Conservation (phyloP, 2,797 vertebrate species). For the Eurystomus glaucurus region DNA sequence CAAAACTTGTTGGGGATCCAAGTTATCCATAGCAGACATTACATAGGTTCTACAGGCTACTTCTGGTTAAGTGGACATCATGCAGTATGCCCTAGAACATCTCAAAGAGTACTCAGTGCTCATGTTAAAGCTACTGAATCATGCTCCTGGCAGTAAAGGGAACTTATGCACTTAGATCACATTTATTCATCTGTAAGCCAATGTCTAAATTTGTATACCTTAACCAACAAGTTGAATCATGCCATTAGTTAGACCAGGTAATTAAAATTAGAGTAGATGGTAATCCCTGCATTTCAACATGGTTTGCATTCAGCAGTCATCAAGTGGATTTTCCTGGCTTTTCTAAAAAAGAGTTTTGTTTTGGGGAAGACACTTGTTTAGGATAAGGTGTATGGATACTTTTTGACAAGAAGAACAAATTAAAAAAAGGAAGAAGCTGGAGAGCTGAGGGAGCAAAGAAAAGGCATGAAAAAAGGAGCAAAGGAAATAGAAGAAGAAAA, state of each 20-base stretch:
- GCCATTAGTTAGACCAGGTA: not conserved
- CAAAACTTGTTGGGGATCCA: fast-evolving
- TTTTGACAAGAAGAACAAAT: not conserved
- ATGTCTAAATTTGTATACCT: not conserved
- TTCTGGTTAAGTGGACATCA: not conserved
- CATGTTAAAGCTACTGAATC: not conserved
- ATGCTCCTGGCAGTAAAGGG: fast-evolving
- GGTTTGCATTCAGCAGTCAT: not conserved
- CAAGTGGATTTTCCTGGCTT: not conserved
- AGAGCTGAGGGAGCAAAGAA: not conserved
- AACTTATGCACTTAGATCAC: not conserved
- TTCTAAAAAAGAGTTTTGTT: not conserved
- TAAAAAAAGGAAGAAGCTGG: fast-evolving
- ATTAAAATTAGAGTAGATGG: not conserved
- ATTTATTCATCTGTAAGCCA: not conserved
- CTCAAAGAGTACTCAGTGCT: not conserved
- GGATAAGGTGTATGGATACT: fast-evolving
- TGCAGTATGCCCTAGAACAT: not conserved
- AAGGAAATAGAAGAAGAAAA: not conserved
- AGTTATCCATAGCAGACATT: fast-evolving
- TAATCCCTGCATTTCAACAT: not conserved
- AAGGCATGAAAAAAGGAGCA: not conserved
- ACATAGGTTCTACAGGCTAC: not conserved
- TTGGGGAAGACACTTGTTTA: not conserved
- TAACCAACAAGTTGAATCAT: not conserved